Evolutionary conservation across 2,888 invertebrate genomes (phyloP).

Genomic region (Ceriagrion tenellum): DNA sequence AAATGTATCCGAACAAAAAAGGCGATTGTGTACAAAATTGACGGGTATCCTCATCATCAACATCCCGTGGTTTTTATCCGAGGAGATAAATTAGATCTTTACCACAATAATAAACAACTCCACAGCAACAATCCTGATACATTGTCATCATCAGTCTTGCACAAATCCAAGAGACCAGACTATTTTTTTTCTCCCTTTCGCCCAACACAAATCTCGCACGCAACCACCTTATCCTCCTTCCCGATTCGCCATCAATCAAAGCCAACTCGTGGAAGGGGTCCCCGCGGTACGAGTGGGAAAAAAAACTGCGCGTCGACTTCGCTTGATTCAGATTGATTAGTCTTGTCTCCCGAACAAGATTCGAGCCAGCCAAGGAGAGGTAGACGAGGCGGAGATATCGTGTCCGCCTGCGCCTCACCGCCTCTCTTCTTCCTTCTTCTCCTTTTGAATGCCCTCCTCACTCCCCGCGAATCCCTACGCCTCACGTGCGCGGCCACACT

Average conservation of each 20-base stretch:
- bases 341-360: constrained; percentile 36
- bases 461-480: constrained; percentile 71
- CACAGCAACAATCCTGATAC: constrained; percentile 54
- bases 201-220: background rate
- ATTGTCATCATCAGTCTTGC: constrained; percentile 65
- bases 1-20: background rate
- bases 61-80: constrained; percentile 33
- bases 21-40: constrained; percentile 34
- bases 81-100: constrained; percentile 46
- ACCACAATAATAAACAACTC: constrained; percentile 65
- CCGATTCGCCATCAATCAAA: constrained; percentile 59
- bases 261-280: constrained; percentile 10
- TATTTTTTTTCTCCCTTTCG: constrained; percentile 40
- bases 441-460: background rate
- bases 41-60: constrained; percentile 42
- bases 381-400: constrained; percentile 68
- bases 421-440: constrained; percentile 42
- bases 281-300: background rate
- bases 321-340: constrained; percentile 62
- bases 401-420: constrained; percentile 42
- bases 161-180: constrained; percentile 38
- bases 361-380: constrained; percentile 33
- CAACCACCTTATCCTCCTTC: background rate
- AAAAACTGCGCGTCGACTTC: constrained; percentile 43
- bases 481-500: background rate